These are phyloP conservation scores for Coranthus polyacanthus DNA, from an alignment of 2,797 vertebrate genomes.

Conservation along the genomic window DNA sequence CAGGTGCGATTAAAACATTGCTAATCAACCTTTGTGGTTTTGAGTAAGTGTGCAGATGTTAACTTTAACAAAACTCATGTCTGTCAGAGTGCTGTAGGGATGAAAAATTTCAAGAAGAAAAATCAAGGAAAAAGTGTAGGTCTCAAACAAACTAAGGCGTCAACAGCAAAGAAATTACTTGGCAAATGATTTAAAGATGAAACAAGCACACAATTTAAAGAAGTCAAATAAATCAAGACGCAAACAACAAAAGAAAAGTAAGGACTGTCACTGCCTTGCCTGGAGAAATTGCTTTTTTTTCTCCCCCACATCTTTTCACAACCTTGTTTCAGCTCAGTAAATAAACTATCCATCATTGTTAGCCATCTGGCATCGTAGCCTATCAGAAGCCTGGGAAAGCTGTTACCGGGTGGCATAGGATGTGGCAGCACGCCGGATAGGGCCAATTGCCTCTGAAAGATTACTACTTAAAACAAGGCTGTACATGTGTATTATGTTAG, in stretches of 20 bases:
- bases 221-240: constrained; percentile 36
- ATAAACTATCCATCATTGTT: constrained; percentile 82
- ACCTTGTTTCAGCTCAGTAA: constrained; percentile 76
- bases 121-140: background rate
- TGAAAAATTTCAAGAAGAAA: no score
- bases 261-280: constrained; percentile 20
- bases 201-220: constrained; percentile 22
- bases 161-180: constrained; percentile 3
- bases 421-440: constrained; percentile 62
- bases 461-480: constrained; percentile 69
- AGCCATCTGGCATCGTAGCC: constrained; percentile 67
- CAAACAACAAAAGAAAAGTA: constrained; percentile 13
- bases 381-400: constrained; percentile 68
- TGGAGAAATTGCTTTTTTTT: constrained; percentile 35
- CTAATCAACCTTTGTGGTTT: no score
- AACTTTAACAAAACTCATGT: no score
- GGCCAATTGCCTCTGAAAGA: constrained; percentile 78
- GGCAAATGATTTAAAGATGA: constrained; percentile 26
- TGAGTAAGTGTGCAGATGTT: no score
- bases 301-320: constrained; percentile 42
- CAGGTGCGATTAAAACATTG: no score
- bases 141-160: background rate
- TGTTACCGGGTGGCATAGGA: constrained; percentile 70
- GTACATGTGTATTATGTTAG: constrained; percentile 64
- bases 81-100: no score